Evolutionary conservation across 2,113 vertebrate species (phyloP), one percentile per base, ranked within the genome.

Genomic region (Pseudorhombus dupliciocellatus): DNA sequence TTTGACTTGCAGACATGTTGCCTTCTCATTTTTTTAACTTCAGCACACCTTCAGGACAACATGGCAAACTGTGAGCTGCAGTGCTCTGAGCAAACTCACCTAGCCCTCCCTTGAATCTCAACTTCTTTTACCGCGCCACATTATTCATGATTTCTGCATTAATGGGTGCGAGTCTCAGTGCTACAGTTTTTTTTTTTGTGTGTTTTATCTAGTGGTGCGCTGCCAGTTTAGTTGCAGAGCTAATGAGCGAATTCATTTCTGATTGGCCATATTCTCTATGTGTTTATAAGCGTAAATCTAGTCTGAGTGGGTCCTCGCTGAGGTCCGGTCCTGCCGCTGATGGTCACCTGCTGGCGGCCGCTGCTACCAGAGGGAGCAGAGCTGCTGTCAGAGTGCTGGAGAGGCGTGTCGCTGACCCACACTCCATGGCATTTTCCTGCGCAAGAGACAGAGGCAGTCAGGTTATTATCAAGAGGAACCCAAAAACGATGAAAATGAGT

Each of bases 341-440:
- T 73, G 93, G 97, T 99, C 96, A 99, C 96, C 96, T 98, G 86
- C 92, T 95, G 90, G 96, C 86, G 80, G 94, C 77, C 0, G 25
- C 84, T 83, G 85, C 73, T 62, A 97, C 71, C 84, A 97, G 89
- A 61, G 94, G 88, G 67, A 95, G 89, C 85, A 95, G 73, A 61
- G 92, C 54, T 66, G 93, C 92, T 54, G 87, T 73, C 21, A 85
- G 64, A 73, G 84, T 77, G 82, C 94, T 81, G 61, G 79, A 90
- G 54, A 96, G 91, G 60, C 92, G 83, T 14, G 88, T 84, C 0
- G 93, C 96, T 34, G 94, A 95, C 5, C 97, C 97, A 67, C 96
- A 98, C 82, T 98, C 96, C 93, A 97, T 95, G 15, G 97, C 96
- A 51, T 98, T 98, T 89, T 99, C 97, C 97, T 98, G 74, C 25